Evolutionary conservation across 2,113 vertebrate species (phyloP).

Genomic region (Spermophilus dauricus): DNA sequence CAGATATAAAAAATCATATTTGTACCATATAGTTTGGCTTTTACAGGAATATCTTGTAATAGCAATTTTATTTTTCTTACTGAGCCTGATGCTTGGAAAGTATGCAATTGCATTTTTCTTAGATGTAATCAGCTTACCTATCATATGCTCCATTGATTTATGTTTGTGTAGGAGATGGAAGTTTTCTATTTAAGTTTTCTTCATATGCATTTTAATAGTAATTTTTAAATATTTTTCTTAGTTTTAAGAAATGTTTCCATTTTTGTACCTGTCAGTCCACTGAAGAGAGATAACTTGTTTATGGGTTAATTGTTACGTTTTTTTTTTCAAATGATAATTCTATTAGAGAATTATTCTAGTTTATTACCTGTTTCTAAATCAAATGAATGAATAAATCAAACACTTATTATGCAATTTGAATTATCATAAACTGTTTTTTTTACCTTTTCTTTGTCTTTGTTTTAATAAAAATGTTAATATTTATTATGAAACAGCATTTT

Average conservation of each 20-base stretch:
- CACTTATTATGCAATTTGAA: neutral
- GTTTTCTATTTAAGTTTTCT: neutral
- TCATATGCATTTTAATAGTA: neutral
- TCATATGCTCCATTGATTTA: neutral
- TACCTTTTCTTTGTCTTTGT: neutral
- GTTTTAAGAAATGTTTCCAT: neutral
- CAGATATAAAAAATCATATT: neutral
- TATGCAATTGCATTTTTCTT: neutral
- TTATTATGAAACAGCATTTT: neutral
- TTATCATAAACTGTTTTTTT: neutral
- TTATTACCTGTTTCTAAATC: neutral
- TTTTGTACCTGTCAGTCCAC: neutral
- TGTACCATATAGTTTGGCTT: neutral
- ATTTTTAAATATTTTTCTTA: neutral
- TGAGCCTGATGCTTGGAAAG: neutral
- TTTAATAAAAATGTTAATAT: neutral
- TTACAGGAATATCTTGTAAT: neutral
- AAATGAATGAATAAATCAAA: constrained; percentile 1
- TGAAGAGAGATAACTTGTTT: neutral
- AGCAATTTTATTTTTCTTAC: neutral
- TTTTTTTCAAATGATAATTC: neutral
- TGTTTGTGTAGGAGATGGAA: neutral
- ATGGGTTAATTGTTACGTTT: neutral
- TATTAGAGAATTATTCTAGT: neutral
- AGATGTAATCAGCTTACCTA: neutral